These are phyloP conservation scores for Hirtodrosophila confusa DNA, from an alignment of 2,888 invertebrate genomes.

Conservation along the genomic window DNA sequence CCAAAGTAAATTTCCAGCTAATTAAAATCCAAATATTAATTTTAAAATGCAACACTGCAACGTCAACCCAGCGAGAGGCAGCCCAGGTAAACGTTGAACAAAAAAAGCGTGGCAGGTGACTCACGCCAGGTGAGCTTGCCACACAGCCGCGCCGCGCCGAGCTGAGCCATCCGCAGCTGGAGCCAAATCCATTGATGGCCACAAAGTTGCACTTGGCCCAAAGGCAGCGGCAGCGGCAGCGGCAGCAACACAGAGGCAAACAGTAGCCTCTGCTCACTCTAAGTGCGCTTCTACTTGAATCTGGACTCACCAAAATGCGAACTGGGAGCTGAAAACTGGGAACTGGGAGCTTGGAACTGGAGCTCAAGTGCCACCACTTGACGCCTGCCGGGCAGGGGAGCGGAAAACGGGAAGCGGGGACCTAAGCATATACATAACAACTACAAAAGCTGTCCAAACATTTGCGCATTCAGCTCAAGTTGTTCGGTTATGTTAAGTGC, in stretches of 20 bases:
- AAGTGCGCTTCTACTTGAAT: constrained; percentile 39
- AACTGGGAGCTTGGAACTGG: neutral
- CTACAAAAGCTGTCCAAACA: constrained; percentile 49
- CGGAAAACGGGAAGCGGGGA: constrained; percentile 6
- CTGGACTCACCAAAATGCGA: constrained; percentile 8
- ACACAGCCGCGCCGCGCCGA: neutral
- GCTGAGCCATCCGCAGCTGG: constrained; percentile 1
- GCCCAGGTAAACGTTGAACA: constrained; percentile 34
- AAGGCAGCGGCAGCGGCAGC: constrained; percentile 17
- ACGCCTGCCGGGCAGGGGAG: neutral
- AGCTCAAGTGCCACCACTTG: constrained; percentile 20
- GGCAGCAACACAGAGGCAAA: constrained; percentile 30
- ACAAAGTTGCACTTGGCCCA: constrained; percentile 42
- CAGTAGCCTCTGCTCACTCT: constrained; percentile 33
- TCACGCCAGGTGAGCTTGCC: constrained; percentile 17
- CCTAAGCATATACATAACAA: constrained; percentile 31
- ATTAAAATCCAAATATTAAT: constrained; percentile 78
- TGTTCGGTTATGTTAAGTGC: constrained; percentile 11
- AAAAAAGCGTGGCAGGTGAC: constrained; percentile 29
- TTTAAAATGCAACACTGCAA: constrained; percentile 67
- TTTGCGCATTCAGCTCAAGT: constrained; percentile 51
- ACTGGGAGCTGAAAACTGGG: too few relatives aligned
- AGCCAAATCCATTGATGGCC: constrained; percentile 39
- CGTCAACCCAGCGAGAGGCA: constrained; percentile 14
- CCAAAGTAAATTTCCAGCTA: constrained; percentile 76